A percentile compares a stretch with the other conserved stretches of the same genome.
Evolutionary conservation across 2,888 invertebrate genomes (phyloP).

Genomic region (Amaurobius ferox): DNA sequence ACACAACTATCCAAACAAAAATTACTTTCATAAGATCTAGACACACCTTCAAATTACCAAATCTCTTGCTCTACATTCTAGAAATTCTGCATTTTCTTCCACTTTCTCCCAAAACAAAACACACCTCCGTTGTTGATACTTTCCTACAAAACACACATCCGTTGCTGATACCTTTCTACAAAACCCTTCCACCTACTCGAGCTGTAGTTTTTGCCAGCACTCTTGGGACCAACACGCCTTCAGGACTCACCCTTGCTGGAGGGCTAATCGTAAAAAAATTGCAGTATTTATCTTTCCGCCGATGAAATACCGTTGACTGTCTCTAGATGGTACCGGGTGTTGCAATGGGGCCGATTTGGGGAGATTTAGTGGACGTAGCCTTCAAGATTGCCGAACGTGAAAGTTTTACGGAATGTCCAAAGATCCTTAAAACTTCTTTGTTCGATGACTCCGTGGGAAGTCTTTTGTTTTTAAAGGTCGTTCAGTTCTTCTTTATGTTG

Average conservation of each 20-base stretch:
- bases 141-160: not conserved
- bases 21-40: not conserved
- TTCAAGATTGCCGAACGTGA: not conserved
- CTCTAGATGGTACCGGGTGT: not conserved
- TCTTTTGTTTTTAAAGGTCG: constrained; percentile 11
- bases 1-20: not conserved
- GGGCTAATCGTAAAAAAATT: not conserved
- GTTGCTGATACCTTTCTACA: not conserved
- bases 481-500: not conserved
- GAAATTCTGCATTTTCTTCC: not conserved
- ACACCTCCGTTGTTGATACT: not conserved
- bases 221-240: no score
- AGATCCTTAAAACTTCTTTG: not conserved
- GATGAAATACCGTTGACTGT: not conserved
- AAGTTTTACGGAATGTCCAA: not conserved
- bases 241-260: no score
- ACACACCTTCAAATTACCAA: not conserved
- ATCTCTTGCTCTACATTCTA: not conserved
- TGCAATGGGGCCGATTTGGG: not conserved
- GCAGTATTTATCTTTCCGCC: not conserved
- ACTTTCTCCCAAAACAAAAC: not conserved
- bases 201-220: no score
- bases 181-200: no score
- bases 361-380: not conserved
- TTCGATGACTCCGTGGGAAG: not conserved